phyloP scores from a whole-genome alignment of 2,113 vertebrate species.

The Thalassoma bifasciatum region DNA sequence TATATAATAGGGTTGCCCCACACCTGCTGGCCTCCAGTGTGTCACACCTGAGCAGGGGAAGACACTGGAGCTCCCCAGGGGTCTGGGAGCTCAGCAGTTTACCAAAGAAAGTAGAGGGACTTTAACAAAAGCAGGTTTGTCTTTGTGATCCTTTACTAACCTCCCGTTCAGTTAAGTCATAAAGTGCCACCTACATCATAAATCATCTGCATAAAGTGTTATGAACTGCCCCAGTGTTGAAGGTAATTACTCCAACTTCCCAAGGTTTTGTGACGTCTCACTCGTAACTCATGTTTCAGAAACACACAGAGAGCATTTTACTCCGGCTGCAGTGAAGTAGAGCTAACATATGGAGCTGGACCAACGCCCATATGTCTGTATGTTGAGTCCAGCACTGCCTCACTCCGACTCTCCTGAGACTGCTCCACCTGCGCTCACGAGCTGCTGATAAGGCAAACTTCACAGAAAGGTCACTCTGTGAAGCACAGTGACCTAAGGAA shows the following conservation, averaged over 20 bases:
- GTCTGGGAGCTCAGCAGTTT: slow-evolving; percentile 18
- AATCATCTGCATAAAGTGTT: slow-evolving; percentile 62
- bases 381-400: slow-evolving; percentile 1
- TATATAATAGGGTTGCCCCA: slow-evolving; percentile 19
- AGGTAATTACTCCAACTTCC: slow-evolving; percentile 58
- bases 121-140: slow-evolving; percentile 52
- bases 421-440: slow-evolving; percentile 22
- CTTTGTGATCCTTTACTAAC: slow-evolving; percentile 35
- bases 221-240: slow-evolving; percentile 49
- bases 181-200: slow-evolving; percentile 63
- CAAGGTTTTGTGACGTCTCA: slow-evolving; percentile 32
- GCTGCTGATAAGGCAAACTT: slow-evolving; percentile 51
- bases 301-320: slow-evolving; percentile 21
- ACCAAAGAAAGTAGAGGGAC: neutral
- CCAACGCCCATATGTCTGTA: slow-evolving; percentile 33
- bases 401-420: slow-evolving; percentile 28
- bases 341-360: slow-evolving; percentile 50
- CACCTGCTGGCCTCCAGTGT: slow-evolving; percentile 29
- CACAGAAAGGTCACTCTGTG: slow-evolving; percentile 49
- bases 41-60: slow-evolving; percentile 41
- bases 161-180: slow-evolving; percentile 39
- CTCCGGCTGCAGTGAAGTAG: slow-evolving; percentile 35
- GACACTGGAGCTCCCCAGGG: slow-evolving; percentile 7
- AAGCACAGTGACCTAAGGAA: slow-evolving; percentile 35
- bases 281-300: slow-evolving; percentile 41